Base-by-base conservation (phyloP, 2,888 invertebrate genomes). In the Spisula subtruncata region DNA sequence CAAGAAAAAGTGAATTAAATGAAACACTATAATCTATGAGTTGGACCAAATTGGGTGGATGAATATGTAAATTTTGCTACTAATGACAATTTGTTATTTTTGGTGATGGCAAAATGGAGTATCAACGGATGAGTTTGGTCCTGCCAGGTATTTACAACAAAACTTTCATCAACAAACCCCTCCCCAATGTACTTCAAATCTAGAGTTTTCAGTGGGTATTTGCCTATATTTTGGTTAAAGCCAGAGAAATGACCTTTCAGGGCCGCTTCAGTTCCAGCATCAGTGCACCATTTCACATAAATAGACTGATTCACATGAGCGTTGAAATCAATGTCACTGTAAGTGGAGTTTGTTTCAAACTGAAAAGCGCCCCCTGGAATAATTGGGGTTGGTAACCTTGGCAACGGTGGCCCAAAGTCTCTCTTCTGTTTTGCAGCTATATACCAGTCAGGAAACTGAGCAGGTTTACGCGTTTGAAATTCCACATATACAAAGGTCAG, bases 231-330 rank as follows among this genome's bases (percentile, higher is more conserved):
- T 18, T 88, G 29, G 4, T 29, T 83, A 54, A 92, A 91, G 1
- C 83, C 82, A 29, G 48, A 66, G 83, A 90, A 91, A 86, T 83
- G 81, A 20, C 91, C 90, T 46, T 89, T 89, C 32, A 86, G 51
- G 1, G 92, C 92, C 0, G 92, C 91, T 18, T 91, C 89, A 4
- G 91, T 89, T n/a, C 92, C 92, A 16, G 90, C 88, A 87, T 92
- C 92, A 2, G 90, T 86, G 41, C 91, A 92, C 92, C 92, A 92
- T 79, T 88, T 92, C 0, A 92, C 87, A 83, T 89, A 92, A 20
- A 91, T 85, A 1, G 92, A 92, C 71, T 91, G 91, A 75, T 91
- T 92, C 25, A 92, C 92, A 82, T 92, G 92, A 35, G 88, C 90
- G 51, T 92, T 92, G 35, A 85, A 85, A 81, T 92, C 92, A 51